phyloP scores from a whole-genome alignment of 2,888 invertebrate genomes.

The Drosophila infuscata region DNA sequence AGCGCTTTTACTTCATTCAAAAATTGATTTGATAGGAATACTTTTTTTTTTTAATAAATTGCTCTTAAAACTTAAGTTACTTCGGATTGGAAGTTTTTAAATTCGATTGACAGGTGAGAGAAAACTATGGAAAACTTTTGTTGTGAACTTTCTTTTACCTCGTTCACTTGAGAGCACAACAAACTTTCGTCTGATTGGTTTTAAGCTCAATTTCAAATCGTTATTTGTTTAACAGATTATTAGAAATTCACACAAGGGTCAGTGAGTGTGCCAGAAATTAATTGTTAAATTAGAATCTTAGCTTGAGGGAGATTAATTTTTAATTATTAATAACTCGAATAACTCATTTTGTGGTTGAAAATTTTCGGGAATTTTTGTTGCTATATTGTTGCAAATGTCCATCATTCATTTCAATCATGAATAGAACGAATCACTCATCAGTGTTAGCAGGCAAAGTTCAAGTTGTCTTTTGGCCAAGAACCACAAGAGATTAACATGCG shows the following conservation, averaged over 20 bases:
- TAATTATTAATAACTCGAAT: conserved; percentile 11
- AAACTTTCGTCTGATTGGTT: background rate
- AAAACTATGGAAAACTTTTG: background rate
- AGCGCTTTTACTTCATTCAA: background rate
- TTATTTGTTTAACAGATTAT: background rate
- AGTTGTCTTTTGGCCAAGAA: conserved; percentile 56
- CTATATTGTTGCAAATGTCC: conserved; percentile 15
- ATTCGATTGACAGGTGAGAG: background rate
- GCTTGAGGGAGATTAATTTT: conserved; percentile 2
- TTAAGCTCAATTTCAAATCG: background rate
- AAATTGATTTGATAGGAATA: background rate
- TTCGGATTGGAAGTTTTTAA: background rate
- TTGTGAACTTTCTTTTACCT: background rate
- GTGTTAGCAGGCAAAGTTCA: conserved; percentile 63
- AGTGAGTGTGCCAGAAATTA: background rate
- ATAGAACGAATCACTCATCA: conserved; percentile 51
- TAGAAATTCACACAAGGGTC: background rate
- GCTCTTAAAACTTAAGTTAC: background rate
- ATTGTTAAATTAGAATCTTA: background rate
- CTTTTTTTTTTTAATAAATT: no score
- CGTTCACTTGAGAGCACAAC: background rate
- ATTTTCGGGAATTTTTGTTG: background rate
- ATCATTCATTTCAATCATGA: conserved; percentile 49
- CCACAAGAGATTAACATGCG: conserved; percentile 67
- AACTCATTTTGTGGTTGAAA: conserved; percentile 28